Evolutionary conservation across 2,113 vertebrate species (phyloP).

Genomic region (Terrapene triunguis): DNA sequence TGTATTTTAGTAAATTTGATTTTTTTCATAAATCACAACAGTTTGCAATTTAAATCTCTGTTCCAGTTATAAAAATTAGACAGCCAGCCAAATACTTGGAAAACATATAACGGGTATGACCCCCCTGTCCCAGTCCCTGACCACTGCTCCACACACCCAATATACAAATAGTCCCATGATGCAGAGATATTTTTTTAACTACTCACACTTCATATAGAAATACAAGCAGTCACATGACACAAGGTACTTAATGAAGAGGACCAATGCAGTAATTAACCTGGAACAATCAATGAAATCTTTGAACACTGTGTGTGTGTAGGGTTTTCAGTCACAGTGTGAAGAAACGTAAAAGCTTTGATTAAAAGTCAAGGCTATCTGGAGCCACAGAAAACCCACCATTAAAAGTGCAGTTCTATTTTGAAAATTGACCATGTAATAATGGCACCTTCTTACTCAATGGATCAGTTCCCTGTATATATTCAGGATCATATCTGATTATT

Average conservation of each 20-base stretch:
- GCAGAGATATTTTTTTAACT: constrained; percentile 3
- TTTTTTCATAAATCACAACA: neutral
- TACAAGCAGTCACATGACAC: neutral
- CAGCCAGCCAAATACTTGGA: neutral
- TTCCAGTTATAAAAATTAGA: constrained; percentile 44
- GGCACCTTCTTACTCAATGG: neutral
- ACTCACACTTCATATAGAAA: neutral
- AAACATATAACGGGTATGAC: neutral
- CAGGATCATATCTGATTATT: neutral
- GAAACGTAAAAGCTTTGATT: constrained; percentile 31
- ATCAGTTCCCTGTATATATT: neutral
- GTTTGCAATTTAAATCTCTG: neutral
- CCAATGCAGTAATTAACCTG: constrained; percentile 7
- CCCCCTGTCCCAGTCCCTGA: neutral
- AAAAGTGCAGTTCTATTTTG: neutral
- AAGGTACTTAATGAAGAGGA: neutral
- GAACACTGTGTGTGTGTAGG: neutral
- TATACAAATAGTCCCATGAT: neutral
- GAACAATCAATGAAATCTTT: constrained; percentile 19
- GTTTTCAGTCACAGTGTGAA: constrained; percentile 10
- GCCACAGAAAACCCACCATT: neutral
- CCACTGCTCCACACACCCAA: neutral
- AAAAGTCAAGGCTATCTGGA: neutral
- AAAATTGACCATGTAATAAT: neutral
- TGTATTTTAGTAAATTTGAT: neutral